Evolutionary conservation across 2,113 vertebrate species (phyloP).

Genomic region (Clarias magur): DNA sequence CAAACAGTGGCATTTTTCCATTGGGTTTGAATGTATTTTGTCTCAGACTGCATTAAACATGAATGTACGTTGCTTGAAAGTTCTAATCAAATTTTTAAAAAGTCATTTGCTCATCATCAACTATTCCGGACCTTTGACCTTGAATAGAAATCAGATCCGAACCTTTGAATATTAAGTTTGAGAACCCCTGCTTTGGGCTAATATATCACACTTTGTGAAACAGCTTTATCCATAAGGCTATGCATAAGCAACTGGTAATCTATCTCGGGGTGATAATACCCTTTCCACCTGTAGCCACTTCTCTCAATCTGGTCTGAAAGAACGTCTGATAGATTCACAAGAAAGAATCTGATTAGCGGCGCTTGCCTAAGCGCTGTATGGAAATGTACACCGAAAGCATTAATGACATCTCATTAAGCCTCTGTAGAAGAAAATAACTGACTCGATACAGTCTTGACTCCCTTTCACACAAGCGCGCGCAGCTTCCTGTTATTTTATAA

Average conservation of each 20-base stretch:
- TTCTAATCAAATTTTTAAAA: no score
- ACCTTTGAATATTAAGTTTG: no score
- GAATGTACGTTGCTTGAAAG: no score
- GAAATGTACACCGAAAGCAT: background rate
- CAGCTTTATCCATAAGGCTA: background rate
- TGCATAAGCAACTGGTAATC: background rate
- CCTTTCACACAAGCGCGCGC: background rate
- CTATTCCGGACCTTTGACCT: no score
- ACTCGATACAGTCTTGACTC: background rate
- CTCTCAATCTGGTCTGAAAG: background rate
- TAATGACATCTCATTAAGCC: constrained; percentile 35
- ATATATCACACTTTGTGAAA: background rate
- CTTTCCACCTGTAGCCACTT: constrained; percentile 4
- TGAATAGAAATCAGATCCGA: no score
- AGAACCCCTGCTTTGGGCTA: background rate
- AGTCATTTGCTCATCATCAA: no score
- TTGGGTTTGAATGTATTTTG: no score
- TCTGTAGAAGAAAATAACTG: background rate
- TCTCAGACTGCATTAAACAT: no score
- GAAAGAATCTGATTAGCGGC: constrained; percentile 3
- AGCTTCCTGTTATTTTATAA: background rate
- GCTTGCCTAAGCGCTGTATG: background rate
- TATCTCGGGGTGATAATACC: background rate
- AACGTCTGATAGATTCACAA: background rate
- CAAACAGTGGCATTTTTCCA: no score